A percentile compares a stretch with the other conserved stretches of the same genome.
Evolutionary conservation across 2,888 invertebrate genomes (phyloP).

Genomic region (Mimas tiliae): DNA sequence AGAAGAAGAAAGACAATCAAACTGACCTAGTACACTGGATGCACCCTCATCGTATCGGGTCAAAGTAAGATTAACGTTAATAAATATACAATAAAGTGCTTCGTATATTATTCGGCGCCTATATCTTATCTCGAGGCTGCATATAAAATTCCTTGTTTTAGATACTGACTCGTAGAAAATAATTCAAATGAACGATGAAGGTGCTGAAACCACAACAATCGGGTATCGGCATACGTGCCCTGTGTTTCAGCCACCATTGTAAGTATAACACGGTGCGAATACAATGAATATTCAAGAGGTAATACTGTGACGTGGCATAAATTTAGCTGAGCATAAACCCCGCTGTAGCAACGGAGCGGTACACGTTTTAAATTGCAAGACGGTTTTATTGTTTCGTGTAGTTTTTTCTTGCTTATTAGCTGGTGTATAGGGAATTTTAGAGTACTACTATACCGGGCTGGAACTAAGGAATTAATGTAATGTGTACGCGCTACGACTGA

Average conservation of each 20-base stretch:
- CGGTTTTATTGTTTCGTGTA: conserved; percentile 18
- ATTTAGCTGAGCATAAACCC: conserved; percentile 37
- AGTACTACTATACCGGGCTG: too few relatives aligned
- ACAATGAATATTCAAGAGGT: conserved; percentile 69
- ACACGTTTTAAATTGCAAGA: conserved; percentile 23
- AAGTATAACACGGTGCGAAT: conserved; percentile 34
- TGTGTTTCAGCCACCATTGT: conserved; percentile 20
- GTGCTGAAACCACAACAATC: conserved; percentile 2
- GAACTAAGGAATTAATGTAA: too few relatives aligned
- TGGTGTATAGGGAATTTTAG: not conserved
- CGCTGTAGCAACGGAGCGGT: conserved; percentile 23
- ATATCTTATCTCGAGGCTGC: too few relatives aligned
- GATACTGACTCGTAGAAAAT: not conserved
- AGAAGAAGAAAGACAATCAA: too few relatives aligned
- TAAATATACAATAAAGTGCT: too few relatives aligned
- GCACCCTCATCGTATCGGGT: too few relatives aligned
- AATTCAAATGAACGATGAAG: not conserved
- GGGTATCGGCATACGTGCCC: conserved; percentile 20
- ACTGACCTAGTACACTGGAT: too few relatives aligned
- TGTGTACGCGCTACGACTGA: too few relatives aligned
- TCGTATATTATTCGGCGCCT: too few relatives aligned
- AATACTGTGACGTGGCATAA: conserved; percentile 68
- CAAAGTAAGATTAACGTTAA: too few relatives aligned
- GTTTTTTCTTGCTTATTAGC: conserved; percentile 8
- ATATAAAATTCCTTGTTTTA: too few relatives aligned